A percentile compares a stretch with the other conserved stretches of the same genome.
Evolutionary conservation across 2,888 invertebrate species (phyloP).

Genomic region (Pteria penguin): DNA sequence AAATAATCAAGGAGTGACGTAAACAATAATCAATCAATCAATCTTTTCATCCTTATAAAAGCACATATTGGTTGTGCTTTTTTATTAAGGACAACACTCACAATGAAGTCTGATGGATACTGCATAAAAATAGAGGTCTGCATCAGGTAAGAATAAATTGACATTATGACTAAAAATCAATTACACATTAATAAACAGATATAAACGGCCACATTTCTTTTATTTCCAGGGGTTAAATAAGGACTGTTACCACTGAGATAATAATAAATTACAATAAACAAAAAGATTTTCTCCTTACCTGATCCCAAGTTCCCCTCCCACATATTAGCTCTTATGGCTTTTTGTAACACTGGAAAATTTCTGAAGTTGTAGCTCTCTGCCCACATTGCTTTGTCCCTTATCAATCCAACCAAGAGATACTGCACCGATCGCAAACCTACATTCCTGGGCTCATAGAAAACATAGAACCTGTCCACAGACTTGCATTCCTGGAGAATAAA

Average conservation of each 20-base stretch:
- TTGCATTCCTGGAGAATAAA: too few relatives aligned
- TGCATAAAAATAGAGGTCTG: too few relatives aligned
- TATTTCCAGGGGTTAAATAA: too few relatives aligned
- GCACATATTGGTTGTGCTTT: too few relatives aligned
- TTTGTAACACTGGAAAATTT: neutral
- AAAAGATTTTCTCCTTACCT: neutral
- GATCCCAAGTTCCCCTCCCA: neutral
- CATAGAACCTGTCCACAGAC: neutral
- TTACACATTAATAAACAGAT: neutral
- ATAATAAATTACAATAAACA: neutral
- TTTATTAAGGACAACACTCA: too few relatives aligned
- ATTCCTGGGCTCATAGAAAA: neutral
- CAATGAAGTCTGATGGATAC: too few relatives aligned
- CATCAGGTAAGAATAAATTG: neutral
- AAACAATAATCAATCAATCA: too few relatives aligned
- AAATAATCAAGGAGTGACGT: too few relatives aligned
- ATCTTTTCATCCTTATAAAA: too few relatives aligned
- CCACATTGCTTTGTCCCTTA: neutral
- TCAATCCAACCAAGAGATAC: neutral
- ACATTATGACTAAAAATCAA: neutral
- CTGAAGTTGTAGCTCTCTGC: neutral
- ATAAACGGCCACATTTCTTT: neutral
- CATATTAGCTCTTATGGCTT: neutral
- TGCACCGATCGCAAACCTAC: neutral
- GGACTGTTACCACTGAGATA: too few relatives aligned